Conservation (phyloP, 2,797 vertebrate species). For the Halcyon badia region DNA sequence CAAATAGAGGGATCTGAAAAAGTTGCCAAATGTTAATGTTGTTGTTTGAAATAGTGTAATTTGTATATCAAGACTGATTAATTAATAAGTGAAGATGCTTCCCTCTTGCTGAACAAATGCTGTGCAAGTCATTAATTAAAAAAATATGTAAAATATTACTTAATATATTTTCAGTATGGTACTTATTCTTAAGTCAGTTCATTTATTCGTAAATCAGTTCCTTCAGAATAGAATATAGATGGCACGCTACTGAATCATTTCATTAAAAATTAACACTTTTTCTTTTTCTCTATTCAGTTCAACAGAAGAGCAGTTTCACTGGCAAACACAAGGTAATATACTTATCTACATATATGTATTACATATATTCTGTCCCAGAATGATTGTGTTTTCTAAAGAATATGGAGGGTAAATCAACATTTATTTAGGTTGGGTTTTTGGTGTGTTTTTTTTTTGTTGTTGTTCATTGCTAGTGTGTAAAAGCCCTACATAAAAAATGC, state of each 20-base stretch:
- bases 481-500: slow-evolving; percentile 21
- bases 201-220: neutral
- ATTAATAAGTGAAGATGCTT: neutral
- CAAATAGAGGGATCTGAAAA: neutral
- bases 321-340: slow-evolving; percentile 94
- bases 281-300: slow-evolving; percentile 85
- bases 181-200: neutral
- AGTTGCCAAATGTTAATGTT: neutral
- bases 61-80: neutral
- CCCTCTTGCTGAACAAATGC: neutral
- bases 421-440: neutral
- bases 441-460: neutral
- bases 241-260: neutral
- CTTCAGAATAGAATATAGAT: neutral
- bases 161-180: neutral
- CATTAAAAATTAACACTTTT: neutral
- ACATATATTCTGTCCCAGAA: neutral
- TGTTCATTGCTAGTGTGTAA: neutral
- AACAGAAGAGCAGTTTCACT: slow-evolving; percentile 94
- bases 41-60: neutral
- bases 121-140: neutral
- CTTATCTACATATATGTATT: neutral
- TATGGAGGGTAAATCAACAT: neutral
- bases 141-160: neutral
- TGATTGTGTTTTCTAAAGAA: neutral